Conservation (phyloP, 23 tunicate genomes). For the Botrylloides violaceus region DNA sequence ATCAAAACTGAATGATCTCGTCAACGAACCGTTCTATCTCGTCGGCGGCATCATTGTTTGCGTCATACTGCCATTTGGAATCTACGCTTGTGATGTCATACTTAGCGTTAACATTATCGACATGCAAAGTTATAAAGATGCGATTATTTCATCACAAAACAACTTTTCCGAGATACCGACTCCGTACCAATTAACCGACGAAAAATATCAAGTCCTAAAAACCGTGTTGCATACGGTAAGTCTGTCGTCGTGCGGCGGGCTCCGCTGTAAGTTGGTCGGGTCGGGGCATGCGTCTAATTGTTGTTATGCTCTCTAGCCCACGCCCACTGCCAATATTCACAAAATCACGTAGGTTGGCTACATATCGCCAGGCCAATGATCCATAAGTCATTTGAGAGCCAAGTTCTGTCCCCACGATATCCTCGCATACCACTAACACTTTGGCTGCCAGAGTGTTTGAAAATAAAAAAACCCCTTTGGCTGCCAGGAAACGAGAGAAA, state of each 20-base stretch:
- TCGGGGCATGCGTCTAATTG: no score
- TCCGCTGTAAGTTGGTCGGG: no score
- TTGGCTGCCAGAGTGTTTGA: no score
- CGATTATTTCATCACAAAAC: slow-evolving; percentile 10
- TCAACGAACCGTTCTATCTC: slow-evolving; percentile 23
- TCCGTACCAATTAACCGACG: slow-evolving; percentile 8
- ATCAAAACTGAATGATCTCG: slow-evolving; percentile 8
- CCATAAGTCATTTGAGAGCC: no score
- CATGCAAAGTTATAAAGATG: slow-evolving; percentile 16
- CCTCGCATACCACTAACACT: no score
- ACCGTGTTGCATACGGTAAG: slow-evolving; percentile 7
- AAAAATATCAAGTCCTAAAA: slow-evolving; percentile 1
- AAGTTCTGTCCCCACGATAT: no score
- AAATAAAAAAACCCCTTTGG: no score
- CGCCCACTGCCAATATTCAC: no score
- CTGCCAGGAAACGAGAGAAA: no score
- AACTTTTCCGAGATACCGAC: slow-evolving; percentile 30
- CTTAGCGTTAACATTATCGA: slow-evolving; percentile 69
- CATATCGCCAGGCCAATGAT: no score
- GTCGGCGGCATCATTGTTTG: slow-evolving; percentile 34
- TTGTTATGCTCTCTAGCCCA: no score
- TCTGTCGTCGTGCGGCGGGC: background rate
- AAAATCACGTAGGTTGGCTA: no score
- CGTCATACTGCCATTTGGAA: slow-evolving; percentile 63
- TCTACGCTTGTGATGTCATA: slow-evolving; percentile 85